These are phyloP conservation scores for Danio albolineatus DNA, from an alignment of 2,797 vertebrate species.

Conservation along the genomic window DNA sequence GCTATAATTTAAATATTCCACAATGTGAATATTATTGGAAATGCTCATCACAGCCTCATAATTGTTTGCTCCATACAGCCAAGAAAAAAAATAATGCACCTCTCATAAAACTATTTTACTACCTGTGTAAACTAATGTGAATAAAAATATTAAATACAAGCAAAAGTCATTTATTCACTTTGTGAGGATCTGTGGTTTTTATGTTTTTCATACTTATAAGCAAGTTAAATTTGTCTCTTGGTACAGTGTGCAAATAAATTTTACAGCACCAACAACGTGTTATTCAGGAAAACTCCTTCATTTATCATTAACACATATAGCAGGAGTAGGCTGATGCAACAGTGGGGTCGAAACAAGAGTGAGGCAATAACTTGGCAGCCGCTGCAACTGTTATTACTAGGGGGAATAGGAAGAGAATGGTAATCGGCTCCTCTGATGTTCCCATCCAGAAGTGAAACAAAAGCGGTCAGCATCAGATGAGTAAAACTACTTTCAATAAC, in stretches of 20 bases:
- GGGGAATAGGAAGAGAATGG: conserved; percentile 38
- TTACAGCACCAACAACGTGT: conserved; percentile 34
- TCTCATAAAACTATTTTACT: conserved; percentile 45
- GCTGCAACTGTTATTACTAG: conserved; percentile 62
- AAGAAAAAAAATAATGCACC: too few species aligned
- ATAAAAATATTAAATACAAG: conserved; percentile 61
- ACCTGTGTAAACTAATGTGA: conserved; percentile 55
- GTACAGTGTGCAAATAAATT: conserved; percentile 21
- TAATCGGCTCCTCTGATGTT: conserved; percentile 47
- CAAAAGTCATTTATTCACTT: conserved; percentile 51
- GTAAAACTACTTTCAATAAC: conserved; percentile 72
- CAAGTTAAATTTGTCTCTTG: conserved; percentile 16
- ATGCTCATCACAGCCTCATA: conserved; percentile 1
- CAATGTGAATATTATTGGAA: conserved; percentile 5
- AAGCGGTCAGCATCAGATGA: conserved; percentile 54
- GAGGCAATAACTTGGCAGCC: conserved; percentile 68
- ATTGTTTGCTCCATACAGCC: conserved; percentile 4
- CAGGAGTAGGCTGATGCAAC: conserved; percentile 72
- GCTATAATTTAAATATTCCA: conserved; percentile 3
- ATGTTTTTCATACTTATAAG: conserved; percentile 44
- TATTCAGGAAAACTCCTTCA: conserved; percentile 35
- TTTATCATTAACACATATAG: conserved; percentile 56
- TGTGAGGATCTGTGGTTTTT: conserved; percentile 39
- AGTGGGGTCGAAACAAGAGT: conserved; percentile 63
- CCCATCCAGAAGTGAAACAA: conserved; percentile 41